Conservation (phyloP, 2,113 vertebrate genomes). For the Toxostoma redivivum region DNA sequence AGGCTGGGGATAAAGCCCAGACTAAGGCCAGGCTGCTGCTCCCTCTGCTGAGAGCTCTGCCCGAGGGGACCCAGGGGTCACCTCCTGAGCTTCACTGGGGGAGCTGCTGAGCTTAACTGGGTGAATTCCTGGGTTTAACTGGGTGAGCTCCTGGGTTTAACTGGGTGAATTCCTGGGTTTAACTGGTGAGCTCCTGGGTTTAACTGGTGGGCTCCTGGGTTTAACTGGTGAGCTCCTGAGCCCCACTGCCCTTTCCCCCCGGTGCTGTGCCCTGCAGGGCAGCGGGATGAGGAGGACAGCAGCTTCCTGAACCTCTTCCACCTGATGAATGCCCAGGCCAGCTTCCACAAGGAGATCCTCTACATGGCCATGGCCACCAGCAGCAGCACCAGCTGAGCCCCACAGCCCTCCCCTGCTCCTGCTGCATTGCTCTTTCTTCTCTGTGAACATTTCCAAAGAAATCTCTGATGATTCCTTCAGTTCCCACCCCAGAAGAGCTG, state of each 20-base stretch:
- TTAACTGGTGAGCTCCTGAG: background rate
- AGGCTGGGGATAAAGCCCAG: rapidly evolving
- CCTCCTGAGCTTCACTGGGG: too few relatives aligned
- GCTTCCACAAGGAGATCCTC: slow-evolving; percentile 86
- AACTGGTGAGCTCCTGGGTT: too few relatives aligned
- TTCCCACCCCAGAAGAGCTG: background rate
- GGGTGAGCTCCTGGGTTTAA: too few relatives aligned
- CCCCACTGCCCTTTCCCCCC: too few relatives aligned
- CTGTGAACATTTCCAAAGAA: background rate
- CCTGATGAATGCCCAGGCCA: slow-evolving; percentile 82
- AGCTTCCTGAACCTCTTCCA: slow-evolving; percentile 77
- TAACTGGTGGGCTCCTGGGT: too few relatives aligned
- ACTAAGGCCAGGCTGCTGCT: background rate
- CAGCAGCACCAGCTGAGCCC: background rate
- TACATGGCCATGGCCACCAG: slow-evolving; percentile 51
- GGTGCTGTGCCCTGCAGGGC: slow-evolving; percentile 28
- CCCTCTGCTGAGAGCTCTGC: background rate
- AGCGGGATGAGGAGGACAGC: slow-evolving; percentile 70
- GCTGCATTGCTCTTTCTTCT: background rate
- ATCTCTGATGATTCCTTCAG: background rate
- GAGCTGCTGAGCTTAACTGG: too few relatives aligned
- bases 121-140: too few relatives aligned
- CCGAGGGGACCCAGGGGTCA: too few relatives aligned
- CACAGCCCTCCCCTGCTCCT: background rate
- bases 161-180: too few relatives aligned